phyloP scores from a whole-genome alignment of 2,797 vertebrate genomes.

The Sebastes oblongus region DNA sequence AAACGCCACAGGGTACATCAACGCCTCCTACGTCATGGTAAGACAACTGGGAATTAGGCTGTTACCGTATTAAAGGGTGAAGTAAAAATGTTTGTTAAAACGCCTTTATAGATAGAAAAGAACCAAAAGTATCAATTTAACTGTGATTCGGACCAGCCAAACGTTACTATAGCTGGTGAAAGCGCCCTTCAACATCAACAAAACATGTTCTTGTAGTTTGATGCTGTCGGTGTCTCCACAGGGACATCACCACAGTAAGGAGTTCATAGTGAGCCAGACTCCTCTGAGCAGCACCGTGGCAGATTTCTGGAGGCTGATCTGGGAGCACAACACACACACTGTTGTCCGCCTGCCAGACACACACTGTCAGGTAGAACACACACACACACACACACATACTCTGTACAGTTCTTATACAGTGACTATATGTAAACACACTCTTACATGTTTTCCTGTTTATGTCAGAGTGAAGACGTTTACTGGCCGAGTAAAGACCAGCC shows the following conservation, averaged over 20 bases:
- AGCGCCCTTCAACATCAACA: no score
- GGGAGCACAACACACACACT: slow-evolving; percentile 91
- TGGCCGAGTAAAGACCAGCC: slow-evolving; percentile 93
- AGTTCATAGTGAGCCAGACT: slow-evolving; percentile 94
- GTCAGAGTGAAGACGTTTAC: slow-evolving; percentile 83
- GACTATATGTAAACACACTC: background rate
- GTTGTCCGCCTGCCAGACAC: slow-evolving; percentile 89
- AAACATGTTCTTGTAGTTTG: background rate
- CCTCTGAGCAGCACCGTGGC: slow-evolving; percentile 91
- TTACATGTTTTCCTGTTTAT: background rate
- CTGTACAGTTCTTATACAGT: background rate
- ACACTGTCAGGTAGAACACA: slow-evolving; percentile 84
- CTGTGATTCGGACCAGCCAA: no score
- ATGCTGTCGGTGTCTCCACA: slow-evolving; percentile 51
- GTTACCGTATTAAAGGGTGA: background rate
- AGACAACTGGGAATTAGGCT: slow-evolving; percentile 33
- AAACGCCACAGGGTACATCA: slow-evolving; percentile 94
- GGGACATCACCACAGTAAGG: slow-evolving; percentile 90
- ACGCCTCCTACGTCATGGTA: slow-evolving; percentile 95
- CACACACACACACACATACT: background rate
- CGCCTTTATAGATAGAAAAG: no score
- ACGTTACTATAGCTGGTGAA: accelerated
- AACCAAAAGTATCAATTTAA: no score
- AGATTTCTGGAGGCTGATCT: slow-evolving; percentile 98
- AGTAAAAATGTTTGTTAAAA: no score